phyloP scores from a whole-genome alignment of 1,140 invertebrate genomes.

The Leguminivora glycinivorella region DNA sequence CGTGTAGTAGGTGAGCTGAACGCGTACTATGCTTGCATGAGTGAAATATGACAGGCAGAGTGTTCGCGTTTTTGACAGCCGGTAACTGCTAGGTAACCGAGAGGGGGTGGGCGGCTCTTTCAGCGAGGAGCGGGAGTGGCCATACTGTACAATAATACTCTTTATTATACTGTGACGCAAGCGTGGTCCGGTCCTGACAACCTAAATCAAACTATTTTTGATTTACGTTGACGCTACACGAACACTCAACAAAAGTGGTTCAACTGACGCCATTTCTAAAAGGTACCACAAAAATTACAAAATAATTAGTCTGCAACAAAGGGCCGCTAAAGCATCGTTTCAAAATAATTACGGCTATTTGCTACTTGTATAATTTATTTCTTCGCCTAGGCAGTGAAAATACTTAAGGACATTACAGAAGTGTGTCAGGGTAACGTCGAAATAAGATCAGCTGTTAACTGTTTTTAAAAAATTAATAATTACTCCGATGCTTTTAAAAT shows the following conservation, averaged over 20 bases:
- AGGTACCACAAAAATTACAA: conserved; percentile 12
- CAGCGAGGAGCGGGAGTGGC: too few species aligned
- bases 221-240: not conserved
- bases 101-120: too few species aligned
- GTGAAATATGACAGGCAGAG: too few species aligned
- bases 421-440: too few species aligned
- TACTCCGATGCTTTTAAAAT: too few species aligned
- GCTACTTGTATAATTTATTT: conserved; percentile 26
- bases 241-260: conserved; percentile 2
- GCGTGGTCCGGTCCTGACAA: not conserved
- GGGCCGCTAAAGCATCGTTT: conserved; percentile 8
- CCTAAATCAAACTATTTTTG: not conserved
- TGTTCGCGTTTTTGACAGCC: too few species aligned
- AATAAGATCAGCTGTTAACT: too few species aligned
- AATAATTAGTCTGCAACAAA: conserved; percentile 11
- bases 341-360: conserved; percentile 25
- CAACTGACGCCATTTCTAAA: not conserved
- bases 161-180: not conserved
- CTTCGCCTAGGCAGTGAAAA: not conserved
- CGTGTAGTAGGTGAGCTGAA: too few species aligned
- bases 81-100: too few species aligned
- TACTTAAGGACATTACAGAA: not conserved
- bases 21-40: too few species aligned
- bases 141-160: too few species aligned
- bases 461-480: too few species aligned